These are phyloP conservation scores for Cheilosia vulpina DNA, from an alignment of 2,888 invertebrate species.

Conservation along the genomic window DNA sequence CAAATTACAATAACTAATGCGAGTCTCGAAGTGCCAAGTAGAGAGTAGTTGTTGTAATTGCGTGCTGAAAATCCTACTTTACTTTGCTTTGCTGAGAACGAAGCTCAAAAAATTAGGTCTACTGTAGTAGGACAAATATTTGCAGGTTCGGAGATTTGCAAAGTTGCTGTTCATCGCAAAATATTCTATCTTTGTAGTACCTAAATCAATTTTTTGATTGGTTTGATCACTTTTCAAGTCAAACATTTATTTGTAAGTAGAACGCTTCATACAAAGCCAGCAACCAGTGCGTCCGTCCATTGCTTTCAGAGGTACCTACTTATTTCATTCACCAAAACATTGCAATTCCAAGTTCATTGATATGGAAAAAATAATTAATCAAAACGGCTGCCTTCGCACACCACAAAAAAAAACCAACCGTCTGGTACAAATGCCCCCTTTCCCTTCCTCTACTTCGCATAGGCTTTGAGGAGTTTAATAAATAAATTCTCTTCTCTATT, in stretches of 20 bases:
- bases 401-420: neutral
- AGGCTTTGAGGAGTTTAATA: conserved; percentile 14
- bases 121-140: too few species aligned
- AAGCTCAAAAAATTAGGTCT: too few species aligned
- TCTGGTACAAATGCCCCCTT: neutral
- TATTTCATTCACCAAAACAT: neutral
- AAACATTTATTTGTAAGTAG: neutral
- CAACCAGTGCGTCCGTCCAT: conserved; percentile 7
- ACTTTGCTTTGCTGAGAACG: too few species aligned
- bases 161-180: too few species aligned
- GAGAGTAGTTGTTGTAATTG: too few species aligned
- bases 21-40: too few species aligned
- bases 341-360: conserved; percentile 15
- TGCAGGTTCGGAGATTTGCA: too few species aligned
- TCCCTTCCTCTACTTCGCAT: neutral
- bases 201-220: neutral
- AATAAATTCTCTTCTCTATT: conserved; percentile 6
- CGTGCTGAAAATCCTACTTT: too few species aligned
- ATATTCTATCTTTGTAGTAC: neutral
- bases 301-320: neutral
- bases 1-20: too few species aligned
- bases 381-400: conserved; percentile 3
- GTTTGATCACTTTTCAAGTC: neutral
- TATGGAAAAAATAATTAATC: conserved; percentile 15
- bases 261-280: neutral